phyloP scores from a whole-genome alignment of 2,888 invertebrate genomes.

The Tachina fera region DNA sequence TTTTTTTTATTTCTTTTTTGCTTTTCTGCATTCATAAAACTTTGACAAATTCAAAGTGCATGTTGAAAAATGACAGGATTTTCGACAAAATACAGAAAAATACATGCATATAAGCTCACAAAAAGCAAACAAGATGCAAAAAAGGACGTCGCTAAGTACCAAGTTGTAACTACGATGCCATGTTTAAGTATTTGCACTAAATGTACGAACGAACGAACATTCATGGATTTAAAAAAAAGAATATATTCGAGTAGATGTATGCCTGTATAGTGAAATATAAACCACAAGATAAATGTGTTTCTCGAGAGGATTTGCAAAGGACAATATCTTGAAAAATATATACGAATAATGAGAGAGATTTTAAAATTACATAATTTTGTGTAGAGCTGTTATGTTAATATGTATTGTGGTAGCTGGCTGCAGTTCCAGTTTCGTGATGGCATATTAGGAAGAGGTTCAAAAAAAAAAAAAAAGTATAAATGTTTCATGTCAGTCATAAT shows the following conservation, averaged over 20 bases:
- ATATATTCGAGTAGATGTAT: conserved; percentile 13
- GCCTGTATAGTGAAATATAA: conserved; percentile 25
- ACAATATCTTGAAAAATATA: conserved; percentile 63
- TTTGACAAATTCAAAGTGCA: conserved; percentile 71
- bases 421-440: conserved; percentile 24
- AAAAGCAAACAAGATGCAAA: conserved; percentile 24
- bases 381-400: conserved; percentile 41
- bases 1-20: conserved; percentile 26
- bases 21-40: conserved; percentile 68
- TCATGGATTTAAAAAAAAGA: conserved; percentile 26
- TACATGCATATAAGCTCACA: conserved; percentile 24
- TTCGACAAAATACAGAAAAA: conserved; percentile 64
- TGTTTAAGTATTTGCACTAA: conserved; percentile 25
- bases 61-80: conserved; percentile 70
- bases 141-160: conserved; percentile 38
- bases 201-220: conserved; percentile 11
- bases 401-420: conserved; percentile 31
- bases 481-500: conserved; percentile 55
- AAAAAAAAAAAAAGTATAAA: conserved; percentile 47
- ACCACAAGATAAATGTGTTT: conserved; percentile 70
- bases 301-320: conserved; percentile 69
- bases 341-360: conserved; percentile 68
- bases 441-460: conserved; percentile 45
- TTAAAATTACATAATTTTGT: conserved; percentile 68
- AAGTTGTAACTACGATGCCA: conserved; percentile 35